Conservation (phyloP, 2,113 vertebrate genomes). For the Tiliqua scincoides region DNA sequence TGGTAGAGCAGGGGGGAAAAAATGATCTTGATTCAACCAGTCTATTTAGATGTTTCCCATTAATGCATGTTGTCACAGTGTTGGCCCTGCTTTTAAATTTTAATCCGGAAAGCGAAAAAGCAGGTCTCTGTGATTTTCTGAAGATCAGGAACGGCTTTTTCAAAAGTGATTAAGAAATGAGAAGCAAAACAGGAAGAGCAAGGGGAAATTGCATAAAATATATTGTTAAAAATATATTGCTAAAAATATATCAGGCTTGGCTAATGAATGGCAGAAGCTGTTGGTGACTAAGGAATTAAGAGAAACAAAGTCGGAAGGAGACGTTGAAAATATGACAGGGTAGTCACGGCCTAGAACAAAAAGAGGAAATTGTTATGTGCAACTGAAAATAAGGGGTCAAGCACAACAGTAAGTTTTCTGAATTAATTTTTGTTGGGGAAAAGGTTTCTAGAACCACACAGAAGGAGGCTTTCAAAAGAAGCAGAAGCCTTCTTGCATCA, state of each 20-base stretch:
- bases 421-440: neutral
- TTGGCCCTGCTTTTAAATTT: neutral
- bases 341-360: neutral
- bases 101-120: neutral
- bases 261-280: neutral
- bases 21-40: too few species aligned
- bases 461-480: neutral
- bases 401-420: neutral
- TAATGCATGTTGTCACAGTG: neutral
- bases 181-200: neutral
- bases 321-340: neutral
- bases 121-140: neutral
- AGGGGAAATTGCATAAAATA: neutral
- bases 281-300: neutral
- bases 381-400: constrained; percentile 8
- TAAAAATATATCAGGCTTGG: neutral
- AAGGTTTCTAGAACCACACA: neutral
- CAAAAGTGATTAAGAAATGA: neutral
- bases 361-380: neutral
- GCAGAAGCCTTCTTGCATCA: neutral
- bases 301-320: neutral
- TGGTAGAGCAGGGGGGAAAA: too few species aligned
- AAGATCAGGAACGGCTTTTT: neutral
- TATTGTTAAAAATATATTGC: too few species aligned
- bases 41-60: too few species aligned